phyloP scores from a whole-genome alignment of 2,797 vertebrate genomes.

The Tarsius wallacei region DNA sequence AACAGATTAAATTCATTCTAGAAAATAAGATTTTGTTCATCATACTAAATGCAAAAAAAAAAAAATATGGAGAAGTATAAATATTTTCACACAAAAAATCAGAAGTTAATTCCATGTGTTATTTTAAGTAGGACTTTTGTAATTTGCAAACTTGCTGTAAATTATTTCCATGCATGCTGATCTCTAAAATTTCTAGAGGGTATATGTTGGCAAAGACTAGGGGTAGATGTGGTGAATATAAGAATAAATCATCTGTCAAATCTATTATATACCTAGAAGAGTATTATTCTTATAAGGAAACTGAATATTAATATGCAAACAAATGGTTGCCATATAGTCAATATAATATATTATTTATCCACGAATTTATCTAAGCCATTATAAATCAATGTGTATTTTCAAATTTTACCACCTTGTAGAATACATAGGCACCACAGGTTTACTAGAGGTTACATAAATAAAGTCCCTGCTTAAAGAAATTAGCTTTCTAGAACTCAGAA shows the following conservation, averaged over 20 bases:
- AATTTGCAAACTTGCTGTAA: not conserved
- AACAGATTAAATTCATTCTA: not conserved
- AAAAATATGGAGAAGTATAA: not conserved
- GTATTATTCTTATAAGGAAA: not conserved
- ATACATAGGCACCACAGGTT: not conserved
- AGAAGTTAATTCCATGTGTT: not conserved
- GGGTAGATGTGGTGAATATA: not conserved
- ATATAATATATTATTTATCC: not conserved
- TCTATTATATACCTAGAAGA: not conserved
- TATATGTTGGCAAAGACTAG: not conserved
- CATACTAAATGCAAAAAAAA: not conserved
- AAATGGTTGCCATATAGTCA: not conserved
- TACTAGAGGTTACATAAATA: not conserved
- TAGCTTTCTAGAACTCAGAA: not conserved
- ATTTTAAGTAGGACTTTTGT: not conserved
- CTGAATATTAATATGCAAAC: not conserved
- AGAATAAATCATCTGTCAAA: not conserved
- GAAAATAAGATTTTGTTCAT: not conserved
- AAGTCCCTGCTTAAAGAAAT: not conserved
- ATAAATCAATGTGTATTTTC: not conserved
- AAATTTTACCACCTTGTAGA: not conserved
- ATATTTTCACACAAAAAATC: not conserved
- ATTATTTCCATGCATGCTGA: not conserved
- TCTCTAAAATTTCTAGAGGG: not conserved
- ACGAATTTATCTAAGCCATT: not conserved